Base-by-base conservation (phyloP, 2,113 vertebrate genomes). In the Agelaius phoeniceus region DNA sequence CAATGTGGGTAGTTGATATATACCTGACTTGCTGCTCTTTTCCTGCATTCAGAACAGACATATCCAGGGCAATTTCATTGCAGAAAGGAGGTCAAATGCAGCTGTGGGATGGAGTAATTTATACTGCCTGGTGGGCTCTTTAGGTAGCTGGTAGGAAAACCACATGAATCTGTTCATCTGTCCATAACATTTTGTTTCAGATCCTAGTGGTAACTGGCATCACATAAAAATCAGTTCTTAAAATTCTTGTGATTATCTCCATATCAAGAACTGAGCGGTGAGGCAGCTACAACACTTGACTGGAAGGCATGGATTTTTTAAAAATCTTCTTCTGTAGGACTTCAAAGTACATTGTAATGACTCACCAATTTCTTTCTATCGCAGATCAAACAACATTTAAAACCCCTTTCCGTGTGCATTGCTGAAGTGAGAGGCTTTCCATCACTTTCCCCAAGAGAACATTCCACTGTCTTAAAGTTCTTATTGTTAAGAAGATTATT, bases 401-500 rank as follows among this genome's bases (percentile, higher is more conserved):
- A 94, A 80, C 16, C 81, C 27, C 54, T 95, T 91, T 91, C 54
- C 10, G 3, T 59, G 16, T 24, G 30, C 39, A 59, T 31, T 89
- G 63, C 77, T 52, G 35, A 61, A 92, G 62, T 68, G 54, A 91
- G 37, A 84, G 39, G 51, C 51, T 90, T 95, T 94, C 62, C 43
- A 43, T 76, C 77, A 66, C 16, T 83, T 89, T 79, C 23, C 30
- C 18, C 69, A 89, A 76, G 62, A 83, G 49, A 89, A 41, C 2
- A 15, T 71, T 91, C 41, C 35, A 73, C 37, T 93, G 26, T 87
- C 71, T 85, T 73, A 54, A 82, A 77, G 54, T 62, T 55, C 59
- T 93, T 75, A 58, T 48, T 94, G 20, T 85, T 91, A 92, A 87
- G 68, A 79, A 83, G 62, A 87, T 87, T 89, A 87, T 94, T 89